Base-by-base conservation (phyloP, 1,140 invertebrate species). In the Cyclina sinensis region DNA sequence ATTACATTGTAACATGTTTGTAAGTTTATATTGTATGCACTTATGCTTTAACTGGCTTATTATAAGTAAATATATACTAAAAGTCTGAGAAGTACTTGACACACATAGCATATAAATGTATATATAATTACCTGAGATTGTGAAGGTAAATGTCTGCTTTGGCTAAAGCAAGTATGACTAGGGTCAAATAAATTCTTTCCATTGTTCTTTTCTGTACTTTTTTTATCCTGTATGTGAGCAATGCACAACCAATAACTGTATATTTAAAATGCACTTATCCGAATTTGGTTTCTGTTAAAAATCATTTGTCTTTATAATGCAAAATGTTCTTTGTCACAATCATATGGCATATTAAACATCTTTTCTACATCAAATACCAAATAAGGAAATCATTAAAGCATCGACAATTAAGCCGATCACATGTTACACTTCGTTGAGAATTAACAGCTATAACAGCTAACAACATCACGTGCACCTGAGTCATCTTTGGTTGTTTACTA, bases 91-190 rank as follows among this genome's bases (percentile, higher is more conserved):
- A 14, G 12, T 12, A 51, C 11, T 39, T n/a, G n/a, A n/a, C n/a
- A n/a, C n/a, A n/a, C n/a, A n/a, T n/a, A n/a, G n/a, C n/a, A n/a
- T n/a, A n/a, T n/a, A n/a, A n/a, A n/a, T n/a, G n/a, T n/a, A n/a
- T 80, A 62, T 12, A 57, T 51, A 57, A 59, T 51, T 85, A 85
- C 82, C 82, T 85, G 24, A 21, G 27, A 73, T 57, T 73, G 32
- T 95, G 94, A 21, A 94, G 65, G 65, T 95, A 95, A n/a, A 95
- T 91, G 87, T 95, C 94, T 59, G 65, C 65, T 57, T 46, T 57
- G 18, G 70, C 82, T 43, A 78, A 9, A 12, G 74, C 48, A 5
- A 51, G 5, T 16, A 24, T 78, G 18, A 54, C 46, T 27, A 78
- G 18, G 18, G 54, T 18, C 9, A 18, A 74, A 18, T 48, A 11